Evolutionary conservation across 2,113 vertebrate genomes (phyloP), one percentile per base, ranked within the genome.

Genomic region (Nothocercus nigrocapillus): DNA sequence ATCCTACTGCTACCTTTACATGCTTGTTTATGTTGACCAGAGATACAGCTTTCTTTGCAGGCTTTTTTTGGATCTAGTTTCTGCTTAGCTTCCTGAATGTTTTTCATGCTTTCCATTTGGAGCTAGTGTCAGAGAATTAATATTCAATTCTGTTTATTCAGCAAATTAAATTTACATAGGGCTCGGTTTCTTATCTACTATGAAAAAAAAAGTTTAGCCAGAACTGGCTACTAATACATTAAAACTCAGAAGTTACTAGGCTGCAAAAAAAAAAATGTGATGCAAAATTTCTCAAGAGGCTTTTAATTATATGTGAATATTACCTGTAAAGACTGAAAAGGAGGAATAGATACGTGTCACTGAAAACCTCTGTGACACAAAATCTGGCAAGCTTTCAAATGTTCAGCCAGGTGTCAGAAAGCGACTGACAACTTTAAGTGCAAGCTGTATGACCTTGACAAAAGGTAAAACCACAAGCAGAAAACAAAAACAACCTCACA

Each of bases 261-360:
- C n/a, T 77, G 21, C 85, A 87, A 67, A 84, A 80, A 84, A 89
- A 45, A 47, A 84, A 89, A n/a, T 12, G 11, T 82, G 10, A 59
- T 28, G 20, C 3, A 70, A 68, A 70, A 5, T 42, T 70, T 73
- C 27, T 91, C 32, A 30, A 38, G 58, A 53, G 11, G 18, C 24
- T 56, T 18, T 84, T 74, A 36, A 58, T 44, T 79, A 32, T 44
- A 70, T 47, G 2, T 66, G 7, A 81, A 49, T 74, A 74, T 75
- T 89, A 47, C 40, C 62, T 92, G 36, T 12, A 32, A 17, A 63
- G 13, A 6, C 9, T 53, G 94, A 94, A 78, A 87, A 32, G 67
- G 24, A 73, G 32, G 13, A 75, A 76, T 22, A 74, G 51, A n/a
- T 14, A 64, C 4, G 6, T 79, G 19, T 45, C 21, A 40, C 19